These are phyloP conservation scores for Muntiacus reevesi DNA, from an alignment of 2,113 vertebrate species.

Conservation along the genomic window DNA sequence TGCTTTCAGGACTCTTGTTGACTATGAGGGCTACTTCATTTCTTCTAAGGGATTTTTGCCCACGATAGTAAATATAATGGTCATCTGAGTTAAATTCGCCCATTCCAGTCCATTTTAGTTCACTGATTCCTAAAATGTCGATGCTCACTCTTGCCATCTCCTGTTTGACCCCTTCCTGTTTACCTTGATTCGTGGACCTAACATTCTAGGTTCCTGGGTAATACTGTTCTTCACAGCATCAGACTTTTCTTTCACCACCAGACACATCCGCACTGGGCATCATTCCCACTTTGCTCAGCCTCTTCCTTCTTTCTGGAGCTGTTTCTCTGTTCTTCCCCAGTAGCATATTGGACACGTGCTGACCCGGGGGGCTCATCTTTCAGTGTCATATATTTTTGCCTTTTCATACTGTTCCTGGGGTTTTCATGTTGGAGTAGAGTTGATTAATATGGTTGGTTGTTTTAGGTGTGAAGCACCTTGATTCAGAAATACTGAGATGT, in stretches of 20 bases:
- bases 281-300: not conserved
- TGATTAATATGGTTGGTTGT: not conserved
- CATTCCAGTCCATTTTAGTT: not conserved
- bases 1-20: not conserved
- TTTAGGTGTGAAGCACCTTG: not conserved
- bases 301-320: not conserved
- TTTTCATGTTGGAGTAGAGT: not conserved
- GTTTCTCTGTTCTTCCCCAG: not conserved
- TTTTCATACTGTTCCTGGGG: not conserved
- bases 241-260: not conserved
- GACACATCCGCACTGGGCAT: not conserved
- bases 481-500: not conserved
- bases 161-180: not conserved
- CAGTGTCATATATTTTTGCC: not conserved
- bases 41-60: not conserved
- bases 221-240: not conserved
- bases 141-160: not conserved
- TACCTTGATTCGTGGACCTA: not conserved
- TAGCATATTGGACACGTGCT: not conserved
- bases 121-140: not conserved
- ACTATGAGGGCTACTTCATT: not conserved
- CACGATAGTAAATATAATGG: not conserved
- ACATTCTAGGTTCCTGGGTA: not conserved
- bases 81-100: not conserved
- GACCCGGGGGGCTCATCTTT: not conserved